A percentile compares a stretch with the other conserved stretches of the same genome.
Conservation (phyloP, 2,888 invertebrate genomes). For the Mycogona germanica region DNA sequence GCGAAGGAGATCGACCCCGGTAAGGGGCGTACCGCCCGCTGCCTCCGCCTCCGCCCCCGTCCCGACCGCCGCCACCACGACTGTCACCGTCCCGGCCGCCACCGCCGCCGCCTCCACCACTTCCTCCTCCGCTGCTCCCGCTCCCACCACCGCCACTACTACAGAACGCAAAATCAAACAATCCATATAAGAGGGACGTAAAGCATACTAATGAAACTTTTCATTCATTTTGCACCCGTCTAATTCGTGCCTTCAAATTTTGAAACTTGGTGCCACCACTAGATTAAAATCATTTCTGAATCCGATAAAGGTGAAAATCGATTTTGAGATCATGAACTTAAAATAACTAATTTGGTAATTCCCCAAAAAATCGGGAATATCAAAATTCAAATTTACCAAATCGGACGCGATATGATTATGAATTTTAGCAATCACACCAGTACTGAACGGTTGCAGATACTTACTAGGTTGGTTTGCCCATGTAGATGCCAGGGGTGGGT, state of each 20-base stretch:
- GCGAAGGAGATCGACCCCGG: conserved; percentile 55
- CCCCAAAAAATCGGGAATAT: too few species aligned
- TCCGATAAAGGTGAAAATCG: too few species aligned
- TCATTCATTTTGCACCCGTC: too few species aligned
- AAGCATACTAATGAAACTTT: too few species aligned
- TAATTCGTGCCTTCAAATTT: conserved; percentile 4
- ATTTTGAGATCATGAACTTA: too few species aligned
- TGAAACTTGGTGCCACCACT: neutral
- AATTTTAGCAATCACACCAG: neutral
- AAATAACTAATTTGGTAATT: too few species aligned
- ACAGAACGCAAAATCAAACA: conserved; percentile 10
- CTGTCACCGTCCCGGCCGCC: conserved; percentile 15
- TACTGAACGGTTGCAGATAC: conserved; percentile 28
- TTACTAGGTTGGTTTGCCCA: conserved; percentile 81
- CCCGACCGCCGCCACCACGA: conserved; percentile 21
- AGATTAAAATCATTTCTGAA: neutral
- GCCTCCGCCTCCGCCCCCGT: conserved; percentile 17
- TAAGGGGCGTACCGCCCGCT: conserved; percentile 30
- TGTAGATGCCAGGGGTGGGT: conserved; percentile 93
- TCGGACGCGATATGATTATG: too few species aligned
- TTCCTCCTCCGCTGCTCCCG: conserved; percentile 21
- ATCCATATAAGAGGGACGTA: too few species aligned
- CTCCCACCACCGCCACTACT: conserved; percentile 30
- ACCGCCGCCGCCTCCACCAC: conserved; percentile 20
- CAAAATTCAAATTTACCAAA: too few species aligned